Evolutionary conservation across 2,888 invertebrate species (phyloP), one percentile per base, ranked within the genome.

Genomic region (Theretra japonica): DNA sequence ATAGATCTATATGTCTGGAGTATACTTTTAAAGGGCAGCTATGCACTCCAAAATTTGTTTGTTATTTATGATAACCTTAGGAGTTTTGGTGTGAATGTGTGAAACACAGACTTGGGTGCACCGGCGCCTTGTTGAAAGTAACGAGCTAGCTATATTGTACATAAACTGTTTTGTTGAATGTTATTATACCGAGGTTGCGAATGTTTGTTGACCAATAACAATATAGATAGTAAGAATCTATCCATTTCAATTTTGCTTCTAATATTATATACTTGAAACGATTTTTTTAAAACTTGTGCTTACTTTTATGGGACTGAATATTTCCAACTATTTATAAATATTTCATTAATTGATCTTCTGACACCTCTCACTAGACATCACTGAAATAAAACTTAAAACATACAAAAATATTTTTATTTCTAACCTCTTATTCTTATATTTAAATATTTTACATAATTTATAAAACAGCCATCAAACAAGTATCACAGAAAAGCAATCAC

Each of bases 201-300:
- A 86, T 86, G 85, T 89, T 90, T 90, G 87, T 91, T 91, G 89
- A 92, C 88, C 90, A 90, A 90, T 86, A 56, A 53, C 50, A 69
- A 28, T 86, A 81, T 81, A 83, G 77, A 82, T 74, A 76, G 73
- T 65, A 65, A 65, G 65, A 8, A 65, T 48, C 65, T 65, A 65
- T 65, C 15, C 41, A 33, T 81, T 76, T 83, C 85, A 79, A 80
- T 79, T 82, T 86, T 81, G 87, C 88, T 88, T 88, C 73, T 71
- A 25, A 53, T 56, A 23, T 17, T 53, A 41, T 17, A 41, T 60
- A 62, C 50, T 62, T 70, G 15, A 30, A 50, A 76, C 75, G 77
- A 74, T 25, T 58, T 19, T 72, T 65, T 62, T 28, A 76, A 83
- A 85, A 80, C 78, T 76, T 76, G 73, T 75, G 74, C 76, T 72